Conservation (phyloP, 2,113 vertebrate genomes). For the Mola mola region DNA sequence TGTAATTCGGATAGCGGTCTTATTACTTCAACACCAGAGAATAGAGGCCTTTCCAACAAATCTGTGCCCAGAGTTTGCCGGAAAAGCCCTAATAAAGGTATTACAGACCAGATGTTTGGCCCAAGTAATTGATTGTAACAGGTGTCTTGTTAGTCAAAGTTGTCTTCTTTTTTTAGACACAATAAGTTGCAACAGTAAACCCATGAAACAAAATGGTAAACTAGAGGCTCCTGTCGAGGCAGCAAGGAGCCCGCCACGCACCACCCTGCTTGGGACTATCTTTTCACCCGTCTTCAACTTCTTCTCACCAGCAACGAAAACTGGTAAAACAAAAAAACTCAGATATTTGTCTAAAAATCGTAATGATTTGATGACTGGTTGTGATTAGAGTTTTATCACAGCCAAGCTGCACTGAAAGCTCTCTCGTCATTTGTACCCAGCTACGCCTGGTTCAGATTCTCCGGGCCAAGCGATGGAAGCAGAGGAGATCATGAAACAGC, state of each 20-base stretch:
- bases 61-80: slow-evolving; percentile 87
- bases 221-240: slow-evolving; percentile 85
- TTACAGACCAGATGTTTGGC: slow-evolving; percentile 45
- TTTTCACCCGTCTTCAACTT: slow-evolving; percentile 99
- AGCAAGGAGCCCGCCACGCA: slow-evolving; percentile 89
- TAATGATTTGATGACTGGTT: too few species aligned
- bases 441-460: slow-evolving; percentile 92
- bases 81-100: slow-evolving; percentile 95
- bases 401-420: background rate
- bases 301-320: slow-evolving; percentile 99
- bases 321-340: slow-evolving; percentile 81
- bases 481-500: slow-evolving; percentile 96
- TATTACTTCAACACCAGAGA: slow-evolving; percentile 92
- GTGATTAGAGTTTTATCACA: too few species aligned
- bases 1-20: slow-evolving; percentile 89
- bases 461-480: slow-evolving; percentile 94
- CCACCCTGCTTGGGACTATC: slow-evolving; percentile 95
- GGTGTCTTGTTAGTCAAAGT: background rate
- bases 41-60: slow-evolving; percentile 89
- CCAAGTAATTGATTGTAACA: background rate
- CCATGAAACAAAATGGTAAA: slow-evolving; percentile 94
- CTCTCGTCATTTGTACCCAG: slow-evolving; percentile 56
- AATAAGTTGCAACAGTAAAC: slow-evolving; percentile 90
- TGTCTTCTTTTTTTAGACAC: slow-evolving; percentile 76
- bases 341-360: too few species aligned